Conservation (phyloP, 2,888 invertebrate genomes). For the Thymelicus acteon region DNA sequence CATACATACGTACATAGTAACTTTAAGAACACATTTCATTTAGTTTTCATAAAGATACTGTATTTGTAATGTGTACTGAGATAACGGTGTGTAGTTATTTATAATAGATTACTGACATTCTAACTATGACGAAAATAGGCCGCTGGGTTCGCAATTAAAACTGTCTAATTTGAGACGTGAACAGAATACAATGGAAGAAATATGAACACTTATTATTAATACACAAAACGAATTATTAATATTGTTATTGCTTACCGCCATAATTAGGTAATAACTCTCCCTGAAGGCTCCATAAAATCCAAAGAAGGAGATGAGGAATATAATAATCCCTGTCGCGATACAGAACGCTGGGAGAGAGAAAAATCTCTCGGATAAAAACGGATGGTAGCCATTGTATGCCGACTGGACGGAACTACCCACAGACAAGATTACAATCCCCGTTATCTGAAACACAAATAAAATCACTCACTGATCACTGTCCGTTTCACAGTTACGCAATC, state of each 20-base stretch:
- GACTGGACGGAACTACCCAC: constrained; percentile 89
- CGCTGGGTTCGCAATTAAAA: constrained; percentile 31
- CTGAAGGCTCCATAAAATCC: constrained; percentile 95
- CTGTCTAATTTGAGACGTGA: constrained; percentile 23
- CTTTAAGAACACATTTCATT: background rate
- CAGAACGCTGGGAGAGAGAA: constrained; percentile 90
- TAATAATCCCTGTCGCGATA: constrained; percentile 88
- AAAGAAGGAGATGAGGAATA: constrained; percentile 92
- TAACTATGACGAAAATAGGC: constrained; percentile 42
- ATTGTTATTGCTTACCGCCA: constrained; percentile 85
- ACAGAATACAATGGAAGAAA: constrained; percentile 5
- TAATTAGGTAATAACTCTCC: constrained; percentile 92
- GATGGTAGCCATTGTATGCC: constrained; percentile 87
- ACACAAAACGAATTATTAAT: too few species aligned
- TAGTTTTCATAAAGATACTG: background rate
- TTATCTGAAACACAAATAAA: constrained; percentile 85
- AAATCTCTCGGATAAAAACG: constrained; percentile 88
- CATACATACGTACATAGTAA: background rate
- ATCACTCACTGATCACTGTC: constrained; percentile 39
- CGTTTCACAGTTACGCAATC: constrained; percentile 22
- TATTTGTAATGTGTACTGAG: constrained; percentile 9
- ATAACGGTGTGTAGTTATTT: constrained; percentile 30
- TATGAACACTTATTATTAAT: background rate
- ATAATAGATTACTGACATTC: constrained; percentile 41
- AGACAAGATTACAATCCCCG: constrained; percentile 90